Conservation (phyloP, 2,888 invertebrate genomes). For the Dione juno region DNA sequence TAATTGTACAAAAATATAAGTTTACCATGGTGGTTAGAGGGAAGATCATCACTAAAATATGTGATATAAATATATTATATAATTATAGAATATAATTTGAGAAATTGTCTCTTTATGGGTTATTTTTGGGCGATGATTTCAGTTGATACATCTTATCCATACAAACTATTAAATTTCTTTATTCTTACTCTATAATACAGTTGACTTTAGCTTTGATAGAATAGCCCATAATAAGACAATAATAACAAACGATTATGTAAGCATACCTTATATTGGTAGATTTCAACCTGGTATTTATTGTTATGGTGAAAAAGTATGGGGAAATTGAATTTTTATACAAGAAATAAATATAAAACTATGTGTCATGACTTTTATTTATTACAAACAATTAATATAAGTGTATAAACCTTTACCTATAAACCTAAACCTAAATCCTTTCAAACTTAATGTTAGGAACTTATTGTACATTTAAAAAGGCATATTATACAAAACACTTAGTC, state of each 20-base stretch:
- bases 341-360: conserved; percentile 32
- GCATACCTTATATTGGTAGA: conserved; percentile 28
- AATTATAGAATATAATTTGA: conserved; percentile 10
- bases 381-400: conserved; percentile 22
- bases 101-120: conserved; percentile 25
- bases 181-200: neutral
- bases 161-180: neutral
- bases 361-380: conserved; percentile 44
- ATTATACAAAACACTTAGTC: conserved; percentile 4
- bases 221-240: conserved; percentile 17
- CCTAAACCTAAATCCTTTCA: conserved; percentile 37
- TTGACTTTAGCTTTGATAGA: neutral
- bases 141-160: neutral
- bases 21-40: conserved; percentile 24
- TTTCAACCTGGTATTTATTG: conserved; percentile 17
- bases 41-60: conserved; percentile 30
- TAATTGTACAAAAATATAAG: conserved; percentile 20
- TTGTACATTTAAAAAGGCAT: conserved; percentile 32
- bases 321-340: conserved; percentile 37
- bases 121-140: neutral
- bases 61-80: conserved; percentile 35
- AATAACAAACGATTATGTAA: neutral
- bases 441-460: conserved; percentile 44
- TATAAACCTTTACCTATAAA: no score
- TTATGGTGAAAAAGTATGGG: conserved; percentile 33